Conservation (phyloP, 2,888 invertebrate genomes). For the Busseola fusca region DNA sequence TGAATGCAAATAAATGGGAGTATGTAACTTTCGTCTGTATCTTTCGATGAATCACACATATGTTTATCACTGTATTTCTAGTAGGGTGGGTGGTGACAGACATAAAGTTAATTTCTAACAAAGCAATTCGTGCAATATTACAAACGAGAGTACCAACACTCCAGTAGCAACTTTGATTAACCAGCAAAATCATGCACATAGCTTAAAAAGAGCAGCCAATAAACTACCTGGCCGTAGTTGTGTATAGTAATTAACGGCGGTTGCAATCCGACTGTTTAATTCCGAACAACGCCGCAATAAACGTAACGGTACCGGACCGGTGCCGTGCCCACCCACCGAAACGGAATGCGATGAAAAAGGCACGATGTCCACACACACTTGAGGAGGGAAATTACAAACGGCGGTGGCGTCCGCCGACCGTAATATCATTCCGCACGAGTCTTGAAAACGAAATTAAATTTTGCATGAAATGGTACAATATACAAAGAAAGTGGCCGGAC, state of each 20-base stretch:
- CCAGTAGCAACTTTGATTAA: conserved; percentile 51
- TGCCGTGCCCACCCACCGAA: conserved; percentile 78
- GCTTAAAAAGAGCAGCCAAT: conserved; percentile 78
- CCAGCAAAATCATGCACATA: conserved; percentile 69
- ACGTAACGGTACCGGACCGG: conserved; percentile 79
- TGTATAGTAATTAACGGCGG: conserved; percentile 85
- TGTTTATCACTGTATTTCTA: neutral
- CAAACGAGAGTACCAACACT: conserved; percentile 31
- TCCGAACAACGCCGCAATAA: conserved; percentile 84
- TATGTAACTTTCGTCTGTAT: too few relatives aligned
- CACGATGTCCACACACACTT: conserved; percentile 88
- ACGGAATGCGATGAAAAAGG: conserved; percentile 89
- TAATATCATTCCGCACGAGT: conserved; percentile 89
- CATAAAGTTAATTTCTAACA: conserved; percentile 17
- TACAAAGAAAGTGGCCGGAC: conserved; percentile 87
- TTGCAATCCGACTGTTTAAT: conserved; percentile 86
- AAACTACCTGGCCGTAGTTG: conserved; percentile 79
- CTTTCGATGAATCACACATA: too few relatives aligned
- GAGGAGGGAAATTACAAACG: conserved; percentile 87
- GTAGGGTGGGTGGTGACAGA: conserved; percentile 1
- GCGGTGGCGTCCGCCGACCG: conserved; percentile 80
- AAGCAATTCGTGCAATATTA: conserved; percentile 8
- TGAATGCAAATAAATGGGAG: too few relatives aligned
- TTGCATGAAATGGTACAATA: conserved; percentile 89
- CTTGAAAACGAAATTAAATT: conserved; percentile 89